Conservation (phyloP, 2,888 invertebrate species). For the Malachius bipustulatus region DNA sequence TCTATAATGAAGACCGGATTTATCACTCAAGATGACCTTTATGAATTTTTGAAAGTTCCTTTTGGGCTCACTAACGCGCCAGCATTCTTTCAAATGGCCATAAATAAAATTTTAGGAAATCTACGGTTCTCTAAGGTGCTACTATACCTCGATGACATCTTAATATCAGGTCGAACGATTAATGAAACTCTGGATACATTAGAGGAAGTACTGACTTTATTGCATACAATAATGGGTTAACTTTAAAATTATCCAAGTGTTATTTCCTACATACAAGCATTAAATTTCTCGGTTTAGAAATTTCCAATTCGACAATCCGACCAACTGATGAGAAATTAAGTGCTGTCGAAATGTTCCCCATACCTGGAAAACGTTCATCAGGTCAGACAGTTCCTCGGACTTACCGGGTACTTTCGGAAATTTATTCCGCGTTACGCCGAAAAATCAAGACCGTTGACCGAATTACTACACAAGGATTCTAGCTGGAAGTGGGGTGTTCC, state of each 20-base stretch:
- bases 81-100: conserved; percentile 17
- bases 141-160: conserved; percentile 13
- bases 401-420: conserved; percentile 24
- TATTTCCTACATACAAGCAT: conserved; percentile 17
- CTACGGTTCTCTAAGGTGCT: conserved; percentile 7
- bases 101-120: conserved; percentile 13
- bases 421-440: conserved; percentile 21
- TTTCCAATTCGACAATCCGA: too few species aligned
- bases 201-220: conserved; percentile 8
- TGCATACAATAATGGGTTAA: conserved; percentile 3
- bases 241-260: conserved; percentile 19
- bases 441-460: conserved; percentile 20
- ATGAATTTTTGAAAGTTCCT: conserved; percentile 19
- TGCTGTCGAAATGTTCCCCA: conserved; percentile 18
- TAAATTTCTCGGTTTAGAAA: conserved; percentile 23
- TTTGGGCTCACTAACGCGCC: conserved; percentile 22
- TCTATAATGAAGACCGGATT: conserved; percentile 18
- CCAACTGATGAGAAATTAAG: conserved; percentile 14
- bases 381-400: conserved; percentile 22
- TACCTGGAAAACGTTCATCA: conserved; percentile 17
- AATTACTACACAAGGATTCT: conserved; percentile 18
- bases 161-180: conserved; percentile 11
- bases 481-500: conserved; percentile 20
- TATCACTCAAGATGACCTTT: conserved; percentile 20
- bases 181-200: conserved; percentile 12